Base-by-base conservation (phyloP, 2,888 invertebrate genomes). In the Byasa hedistus region DNA sequence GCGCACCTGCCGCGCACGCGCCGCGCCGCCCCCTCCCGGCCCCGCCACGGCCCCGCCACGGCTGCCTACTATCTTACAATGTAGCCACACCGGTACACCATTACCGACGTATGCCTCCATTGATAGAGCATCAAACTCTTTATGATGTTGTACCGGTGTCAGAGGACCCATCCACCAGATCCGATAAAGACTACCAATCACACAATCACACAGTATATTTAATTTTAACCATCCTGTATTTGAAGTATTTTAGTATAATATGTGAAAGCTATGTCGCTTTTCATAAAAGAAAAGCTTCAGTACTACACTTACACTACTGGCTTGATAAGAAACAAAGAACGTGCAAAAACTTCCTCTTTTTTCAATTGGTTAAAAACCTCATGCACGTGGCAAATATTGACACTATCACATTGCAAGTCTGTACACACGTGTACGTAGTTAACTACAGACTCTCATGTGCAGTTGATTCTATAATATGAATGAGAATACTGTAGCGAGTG, bases 1-100 rank as follows among this genome's bases (percentile, higher is more conserved):
- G 77, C 79, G 83, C 91, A 91, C 89, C 90, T 89, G 88, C 84
- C 80, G 74, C 73, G 75, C 77, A 77, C 78, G 76, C 76, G 77
- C 76, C 75, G 64, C 72, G 61, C 68, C 72, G 73, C 39, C 39
- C 10, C 36, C 36, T 12, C 36, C 36, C 36, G 12, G 12, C 1
- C 12, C 36, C 15, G 12, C 39, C 39, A 1, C 39, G 39, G 12
- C 72, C 61, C 68, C 72, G 73, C 69, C 66, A 72, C 61, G 72
- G 68, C 72, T 58, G 65, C 65, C 70, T 70, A 64, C 71, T 54
- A 24, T 61, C 69, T 27, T 65, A 72, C 71, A 69, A 69, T 70
- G 71, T 72, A 68, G 70, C 69, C 66, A 39, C 68, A 67, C 69
- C 66, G 68, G 68, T 65, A 65, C 70, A 59, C 65, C 60, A 72